phyloP scores from a whole-genome alignment of 2,797 vertebrate genomes.

The Fistularia commersonii region DNA sequence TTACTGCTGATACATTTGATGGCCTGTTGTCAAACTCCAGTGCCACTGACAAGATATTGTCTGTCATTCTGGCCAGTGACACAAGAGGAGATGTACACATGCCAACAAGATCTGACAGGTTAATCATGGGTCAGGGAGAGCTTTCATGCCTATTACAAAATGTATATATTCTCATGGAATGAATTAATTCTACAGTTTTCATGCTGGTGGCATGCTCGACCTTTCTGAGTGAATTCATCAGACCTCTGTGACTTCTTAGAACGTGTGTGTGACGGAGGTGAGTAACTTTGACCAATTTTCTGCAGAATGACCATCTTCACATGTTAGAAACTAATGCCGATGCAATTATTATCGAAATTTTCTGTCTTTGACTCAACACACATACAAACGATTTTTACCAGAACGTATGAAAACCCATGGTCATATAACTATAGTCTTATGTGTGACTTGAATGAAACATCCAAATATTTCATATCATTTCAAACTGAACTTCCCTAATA shows the following conservation, averaged over 20 bases:
- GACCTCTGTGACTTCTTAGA: neutral
- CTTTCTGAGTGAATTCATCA: conserved; percentile 10
- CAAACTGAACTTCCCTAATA: too few species aligned
- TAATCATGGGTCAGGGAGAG: conserved; percentile 57
- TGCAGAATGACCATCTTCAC: too few species aligned
- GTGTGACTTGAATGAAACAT: too few species aligned
- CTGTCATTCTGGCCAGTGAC: conserved; percentile 17
- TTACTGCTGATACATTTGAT: conserved; percentile 49
- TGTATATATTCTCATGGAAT: conserved; percentile 50
- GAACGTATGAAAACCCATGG: too few species aligned
- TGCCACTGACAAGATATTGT: conserved; percentile 20
- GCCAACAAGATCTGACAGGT: conserved; percentile 38
- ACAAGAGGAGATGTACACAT: conserved; percentile 10
- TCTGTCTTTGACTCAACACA: too few species aligned
- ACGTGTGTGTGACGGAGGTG: neutral
- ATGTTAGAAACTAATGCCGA: too few species aligned
- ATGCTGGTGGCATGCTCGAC: conserved; percentile 7
- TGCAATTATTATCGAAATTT: too few species aligned
- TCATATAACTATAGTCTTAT: too few species aligned
- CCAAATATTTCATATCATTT: too few species aligned
- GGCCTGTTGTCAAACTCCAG: conserved; percentile 29
- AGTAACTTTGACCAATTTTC: too few species aligned
- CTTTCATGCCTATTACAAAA: conserved; percentile 33
- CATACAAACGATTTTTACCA: too few species aligned
- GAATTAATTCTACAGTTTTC: conserved; percentile 17